Base-by-base conservation (phyloP, 2,113 vertebrate species). In the Merops nubicus region DNA sequence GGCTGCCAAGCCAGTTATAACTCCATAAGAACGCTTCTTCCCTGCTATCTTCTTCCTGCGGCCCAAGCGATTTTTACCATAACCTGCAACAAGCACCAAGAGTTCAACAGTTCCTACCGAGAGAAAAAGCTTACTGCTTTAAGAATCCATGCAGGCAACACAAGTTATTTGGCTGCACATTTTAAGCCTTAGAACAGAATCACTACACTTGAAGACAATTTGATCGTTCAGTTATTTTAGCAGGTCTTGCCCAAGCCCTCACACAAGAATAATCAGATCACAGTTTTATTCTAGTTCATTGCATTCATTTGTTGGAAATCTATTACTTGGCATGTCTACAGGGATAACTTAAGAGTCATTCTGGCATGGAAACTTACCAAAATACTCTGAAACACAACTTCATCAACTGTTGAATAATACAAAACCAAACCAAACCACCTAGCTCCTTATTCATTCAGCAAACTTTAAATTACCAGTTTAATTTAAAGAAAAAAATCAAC, bases 1-100 rank as follows among this genome's bases (percentile, higher is more conserved):
- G 47, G 99, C 98, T 36, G 99, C 99, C 94, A 99, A 98, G 11
- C 99, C 99, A 3, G 99, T 99, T 91, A 99, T 98, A 34, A 99
- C 98, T 89, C 99, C 98, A 0, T 99, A 99, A 75, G 98, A 97
- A 54, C 98, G 98, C 53, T 98, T 98, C 86, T 98, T 98, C 60
- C 97, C 98, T 12, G 97, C 85, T n/a, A 97, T 93, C 65, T 98
- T 70, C 96, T 97, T 98, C 91, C 97, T 96, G 64, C 79, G 97
- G 12, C 96, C 98, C 69, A 98, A 89, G 87, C 89, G 98, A 79
- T 98, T 96, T 74, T 98, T 98, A 81, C 98, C 98, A 88, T 98
- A 98, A 95, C 98, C 98, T 97, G 92, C 17, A 75, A 93, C 3
- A 75, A 81, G 42, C 43, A 76, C 5, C 11, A 34, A 62, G n/a